Evolutionary conservation across 2,113 vertebrate genomes (phyloP).

Genomic region (Stercorarius parasiticus): DNA sequence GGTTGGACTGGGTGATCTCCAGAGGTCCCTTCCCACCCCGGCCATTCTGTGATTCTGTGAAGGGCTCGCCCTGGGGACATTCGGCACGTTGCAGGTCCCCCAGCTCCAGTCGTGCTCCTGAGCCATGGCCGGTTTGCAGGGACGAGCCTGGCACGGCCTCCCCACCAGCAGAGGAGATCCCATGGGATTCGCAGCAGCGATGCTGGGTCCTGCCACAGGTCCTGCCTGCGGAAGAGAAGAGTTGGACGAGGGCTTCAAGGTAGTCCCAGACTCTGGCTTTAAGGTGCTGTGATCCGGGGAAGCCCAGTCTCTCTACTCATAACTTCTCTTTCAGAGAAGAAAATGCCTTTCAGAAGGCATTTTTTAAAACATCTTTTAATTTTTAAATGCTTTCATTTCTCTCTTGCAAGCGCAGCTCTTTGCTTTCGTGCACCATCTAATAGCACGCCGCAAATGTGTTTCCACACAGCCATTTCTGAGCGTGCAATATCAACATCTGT

Average conservation of each 20-base stretch:
- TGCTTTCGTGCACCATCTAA: neutral
- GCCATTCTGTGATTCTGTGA: too few species aligned
- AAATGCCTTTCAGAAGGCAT: neutral
- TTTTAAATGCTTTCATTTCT: slow-evolving; percentile 26
- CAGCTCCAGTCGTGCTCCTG: neutral
- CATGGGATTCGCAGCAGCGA: accelerated
- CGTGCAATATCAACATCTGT: slow-evolving; percentile 27
- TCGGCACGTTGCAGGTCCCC: accelerated
- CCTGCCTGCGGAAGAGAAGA: neutral
- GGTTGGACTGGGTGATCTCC: too few species aligned
- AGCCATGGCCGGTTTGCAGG: neutral
- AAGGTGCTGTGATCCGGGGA: neutral
- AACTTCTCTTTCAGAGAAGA: neutral
- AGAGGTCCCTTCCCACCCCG: too few species aligned
- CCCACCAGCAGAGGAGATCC: accelerated
- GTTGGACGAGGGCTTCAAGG: neutral
- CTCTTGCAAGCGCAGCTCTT: neutral
- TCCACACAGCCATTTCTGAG: neutral
- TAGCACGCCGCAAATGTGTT: neutral
- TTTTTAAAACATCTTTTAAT: slow-evolving; percentile 1
- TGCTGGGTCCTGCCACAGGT: neutral
- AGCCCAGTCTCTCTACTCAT: neutral
- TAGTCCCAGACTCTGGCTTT: neutral
- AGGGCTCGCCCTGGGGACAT: neutral
- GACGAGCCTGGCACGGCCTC: neutral